phyloP scores from a whole-genome alignment of 1,140 invertebrate genomes.

The Holotrichia oblita region DNA sequence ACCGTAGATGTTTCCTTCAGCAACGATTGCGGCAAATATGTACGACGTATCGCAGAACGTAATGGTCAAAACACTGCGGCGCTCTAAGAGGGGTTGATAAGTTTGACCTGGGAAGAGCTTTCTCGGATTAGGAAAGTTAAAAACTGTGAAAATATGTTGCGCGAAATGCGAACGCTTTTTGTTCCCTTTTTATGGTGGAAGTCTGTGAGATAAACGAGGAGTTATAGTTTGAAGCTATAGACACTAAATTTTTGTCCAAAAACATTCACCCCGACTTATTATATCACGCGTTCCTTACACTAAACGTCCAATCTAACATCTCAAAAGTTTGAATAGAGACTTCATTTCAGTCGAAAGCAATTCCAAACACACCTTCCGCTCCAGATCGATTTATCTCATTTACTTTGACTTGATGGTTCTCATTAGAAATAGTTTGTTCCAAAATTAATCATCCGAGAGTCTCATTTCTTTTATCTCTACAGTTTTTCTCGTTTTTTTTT shows the following conservation, averaged over 20 bases:
- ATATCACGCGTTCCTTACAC: not conserved
- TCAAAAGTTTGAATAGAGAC: not conserved
- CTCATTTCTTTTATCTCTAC: constrained; percentile 18
- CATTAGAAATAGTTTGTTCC: constrained; percentile 19
- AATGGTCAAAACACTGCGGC: not conserved
- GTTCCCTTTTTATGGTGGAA: too few species aligned
- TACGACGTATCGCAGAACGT: not conserved
- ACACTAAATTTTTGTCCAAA: too few species aligned
- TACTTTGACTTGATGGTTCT: constrained; percentile 23
- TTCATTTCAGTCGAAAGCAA: not conserved
- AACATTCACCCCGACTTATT: not conserved
- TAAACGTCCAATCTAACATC: not conserved
- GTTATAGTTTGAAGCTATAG: too few species aligned
- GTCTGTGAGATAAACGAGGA: too few species aligned
- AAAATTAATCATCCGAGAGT: constrained; percentile 7
- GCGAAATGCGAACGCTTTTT: too few species aligned
- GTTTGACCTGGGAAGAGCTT: constrained; percentile 7
- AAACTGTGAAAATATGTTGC: constrained; percentile 2
- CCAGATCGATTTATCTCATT: constrained; percentile 10
- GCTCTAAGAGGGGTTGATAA: constrained; percentile 13
- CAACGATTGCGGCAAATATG: not conserved
- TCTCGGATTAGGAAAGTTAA: not conserved
- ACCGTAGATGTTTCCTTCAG: constrained; percentile 3
- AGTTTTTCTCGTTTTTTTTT: not conserved
- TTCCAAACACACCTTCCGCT: not conserved